Evolutionary conservation across 2,113 vertebrate species (phyloP), one percentile per base, ranked within the genome.

Genomic region (Pachycephala philippinensis): DNA sequence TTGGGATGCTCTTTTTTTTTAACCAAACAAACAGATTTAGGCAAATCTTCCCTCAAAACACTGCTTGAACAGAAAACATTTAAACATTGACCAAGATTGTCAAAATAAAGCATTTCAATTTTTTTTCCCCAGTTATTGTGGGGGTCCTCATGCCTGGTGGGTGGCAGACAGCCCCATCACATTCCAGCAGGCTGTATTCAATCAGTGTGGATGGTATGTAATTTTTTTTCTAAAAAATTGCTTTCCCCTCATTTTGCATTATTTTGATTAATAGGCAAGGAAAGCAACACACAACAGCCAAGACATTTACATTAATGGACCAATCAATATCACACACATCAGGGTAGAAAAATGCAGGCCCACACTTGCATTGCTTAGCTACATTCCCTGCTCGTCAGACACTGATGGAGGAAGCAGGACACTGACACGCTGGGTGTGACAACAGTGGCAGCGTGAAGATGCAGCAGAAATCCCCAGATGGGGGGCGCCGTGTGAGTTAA

Each of bases 181-280:
- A 59, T 74, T 81, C 76, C 60, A 84, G 42, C 4, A 37, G 83
- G 26, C 83, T 78, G 31, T 7, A 44, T 60, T 90, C 54, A 85
- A 44, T 88, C 66, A 47, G 39, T 54, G 54, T 47, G 74, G 82
- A 77, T 13, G 57, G 26, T 9, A 66, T 88, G 82, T 85, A 4
- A 42, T 54, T 61, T 87, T 80, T 90, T 63, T 1, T 18, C 54
- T 30, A 31, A 75, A 82, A 85, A 83, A 74, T 40, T 80, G 45
- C 63, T 86, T 89, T 81, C 64, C 20, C 13, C 59, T 88, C 47
- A 63, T 95, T 94, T 95, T 77, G 79, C 39, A 63, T 95, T 85
- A 54, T 94, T 95, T 86, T 92, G 82, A 93, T 93, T 95, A 95
- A 92, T 53, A 94, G 84, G 77, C 77, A 60, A 81, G 61, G 74